Evolutionary conservation across 2,113 vertebrate species (phyloP), one percentile per base, ranked within the genome.

Genomic region (Noturus placidus): DNA sequence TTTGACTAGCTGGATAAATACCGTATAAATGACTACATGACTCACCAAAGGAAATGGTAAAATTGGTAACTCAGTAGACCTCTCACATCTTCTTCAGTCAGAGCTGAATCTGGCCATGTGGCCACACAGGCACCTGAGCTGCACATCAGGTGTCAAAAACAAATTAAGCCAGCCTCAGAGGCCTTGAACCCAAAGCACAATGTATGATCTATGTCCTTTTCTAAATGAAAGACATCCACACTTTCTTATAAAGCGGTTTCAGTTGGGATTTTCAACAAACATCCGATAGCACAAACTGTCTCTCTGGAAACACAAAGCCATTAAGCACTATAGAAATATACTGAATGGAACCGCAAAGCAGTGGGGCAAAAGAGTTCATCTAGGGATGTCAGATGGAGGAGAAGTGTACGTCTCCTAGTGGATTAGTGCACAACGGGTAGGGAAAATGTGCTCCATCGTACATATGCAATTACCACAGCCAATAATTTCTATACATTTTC

Each of bases 231-330:
- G 70, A 69, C 35, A 79, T 76, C 69, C 72, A 87, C 22, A 69
- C 42, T 88, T 86, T 91, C 84, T 70, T 77, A 91, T 76, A 91
- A 79, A 90, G 74, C 25, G 20, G 57, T n/a, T 67, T 81, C 59
- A 82, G 67, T 61, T 77, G 59, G 25, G 78, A 52, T 88, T 56
- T 80, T 57, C 14, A 84, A 52, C 78, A 86, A 81, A 86, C 79
- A 83, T 89, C 63, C 88, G 79, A 90, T 69, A 89, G 83, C 54
- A 87, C 59, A 92, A 78, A 84, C 78, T 85, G 89, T 94, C 89
- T 86, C 93, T 91, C 93, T 93, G 89, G 93, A 83, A 94, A 95
- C 93, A 92, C 88, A 92, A 92, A 90, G 89, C 89, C 83, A 78
- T 88, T 83, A 91, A 84, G 87, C 82, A 80, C 50, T 70, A 85